Percentiles rank a stretch among this genome's conserved stretches.
phyloP scores from a whole-genome alignment of 2,888 invertebrate species.

The Noctua pronuba region DNA sequence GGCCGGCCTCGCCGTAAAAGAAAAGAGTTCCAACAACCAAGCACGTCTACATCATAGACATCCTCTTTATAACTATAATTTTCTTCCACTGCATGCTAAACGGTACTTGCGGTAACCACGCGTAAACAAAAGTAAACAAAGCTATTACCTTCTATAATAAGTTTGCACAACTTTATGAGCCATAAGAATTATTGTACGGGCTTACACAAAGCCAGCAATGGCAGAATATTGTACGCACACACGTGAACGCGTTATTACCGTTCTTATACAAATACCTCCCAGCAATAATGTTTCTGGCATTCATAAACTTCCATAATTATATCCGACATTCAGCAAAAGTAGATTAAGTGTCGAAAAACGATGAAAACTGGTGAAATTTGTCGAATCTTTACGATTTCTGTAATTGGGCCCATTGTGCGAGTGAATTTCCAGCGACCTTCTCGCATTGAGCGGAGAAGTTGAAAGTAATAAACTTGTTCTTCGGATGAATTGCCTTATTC shows the following conservation, averaged over 20 bases:
- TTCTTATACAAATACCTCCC: constrained; percentile 58
- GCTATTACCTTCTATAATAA: constrained; percentile 59
- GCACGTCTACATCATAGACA: constrained; percentile 31
- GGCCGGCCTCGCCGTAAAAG: constrained; percentile 9
- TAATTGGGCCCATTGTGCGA: constrained; percentile 84
- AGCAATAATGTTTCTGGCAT: constrained; percentile 61
- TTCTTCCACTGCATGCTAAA: constrained; percentile 50
- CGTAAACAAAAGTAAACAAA: constrained; percentile 64
- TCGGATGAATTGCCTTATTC: constrained; percentile 84
- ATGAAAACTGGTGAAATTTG: constrained; percentile 75
- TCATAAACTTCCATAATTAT: constrained; percentile 70
- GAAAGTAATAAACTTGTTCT: constrained; percentile 86
- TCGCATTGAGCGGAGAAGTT: constrained; percentile 79
- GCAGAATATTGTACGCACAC: constrained; percentile 52
- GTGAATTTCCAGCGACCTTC: constrained; percentile 77
- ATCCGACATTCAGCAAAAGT: constrained; percentile 64
- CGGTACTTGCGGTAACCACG: constrained; percentile 44
- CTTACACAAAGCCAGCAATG: constrained; percentile 57
- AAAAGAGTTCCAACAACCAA: constrained; percentile 37
- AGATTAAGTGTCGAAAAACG: constrained; percentile 73
- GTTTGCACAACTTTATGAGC: constrained; percentile 64
- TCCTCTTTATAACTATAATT: constrained; percentile 55
- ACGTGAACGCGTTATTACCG: constrained; percentile 54
- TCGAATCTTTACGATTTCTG: constrained; percentile 79
- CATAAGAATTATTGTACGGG: constrained; percentile 59